These are phyloP conservation scores for Cebus imitator DNA, from an alignment of 2,113 vertebrate genomes.

Conservation along the genomic window DNA sequence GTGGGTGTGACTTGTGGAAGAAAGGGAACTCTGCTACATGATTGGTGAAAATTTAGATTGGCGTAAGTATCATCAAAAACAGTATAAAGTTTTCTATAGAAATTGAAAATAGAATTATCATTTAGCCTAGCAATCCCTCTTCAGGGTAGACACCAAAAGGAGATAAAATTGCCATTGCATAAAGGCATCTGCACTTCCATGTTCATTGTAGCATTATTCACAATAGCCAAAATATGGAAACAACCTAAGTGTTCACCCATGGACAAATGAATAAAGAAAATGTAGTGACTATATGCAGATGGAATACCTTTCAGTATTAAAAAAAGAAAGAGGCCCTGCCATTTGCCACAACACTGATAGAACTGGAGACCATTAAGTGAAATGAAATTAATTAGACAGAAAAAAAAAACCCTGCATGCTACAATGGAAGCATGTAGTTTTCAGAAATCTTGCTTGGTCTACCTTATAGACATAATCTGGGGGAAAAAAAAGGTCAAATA, in stretches of 20 bases:
- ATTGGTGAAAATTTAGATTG: not conserved
- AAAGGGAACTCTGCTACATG: not conserved
- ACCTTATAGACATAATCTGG: not conserved
- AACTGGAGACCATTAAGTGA: not conserved
- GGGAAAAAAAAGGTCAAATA: not conserved
- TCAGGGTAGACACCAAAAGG: no score
- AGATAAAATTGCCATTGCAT: not conserved
- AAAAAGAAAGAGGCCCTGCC: not conserved
- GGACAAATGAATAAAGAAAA: not conserved
- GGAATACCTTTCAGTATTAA: not conserved
- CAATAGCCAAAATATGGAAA: not conserved
- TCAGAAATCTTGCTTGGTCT: not conserved
- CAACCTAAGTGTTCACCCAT: no score
- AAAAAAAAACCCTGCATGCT: no score
- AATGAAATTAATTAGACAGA: not conserved
- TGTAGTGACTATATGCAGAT: not conserved
- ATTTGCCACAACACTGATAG: not conserved
- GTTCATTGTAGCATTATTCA: not conserved
- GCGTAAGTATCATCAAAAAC: not conserved
- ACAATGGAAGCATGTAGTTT: no score
- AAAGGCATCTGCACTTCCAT: not conserved
- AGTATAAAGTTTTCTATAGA: not conserved
- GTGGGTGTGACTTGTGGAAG: not conserved
- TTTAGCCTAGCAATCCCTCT: no score
- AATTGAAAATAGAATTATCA: not conserved